Evolutionary conservation across 2,888 invertebrate genomes (phyloP), one percentile per base, ranked within the genome.

Genomic region (Cephus sareptanus): DNA sequence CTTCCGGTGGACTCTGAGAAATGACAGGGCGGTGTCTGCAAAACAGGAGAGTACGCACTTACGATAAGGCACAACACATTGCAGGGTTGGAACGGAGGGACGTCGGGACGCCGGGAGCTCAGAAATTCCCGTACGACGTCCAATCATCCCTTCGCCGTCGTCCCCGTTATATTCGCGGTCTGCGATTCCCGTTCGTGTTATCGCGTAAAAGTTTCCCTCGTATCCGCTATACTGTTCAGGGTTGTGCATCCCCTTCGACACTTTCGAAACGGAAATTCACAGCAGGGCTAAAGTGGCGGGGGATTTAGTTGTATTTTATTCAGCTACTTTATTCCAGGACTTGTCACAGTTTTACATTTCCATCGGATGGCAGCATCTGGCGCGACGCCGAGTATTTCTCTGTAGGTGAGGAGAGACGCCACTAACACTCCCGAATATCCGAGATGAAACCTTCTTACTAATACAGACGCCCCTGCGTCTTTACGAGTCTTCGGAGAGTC

Each of bases 251-350:
- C 74, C 23, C 37, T 35, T 37, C 23, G 37, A 33, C 30, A 23
- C 75, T 35, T 74, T 37, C 34, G 30, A 56, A 56, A 56, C 75
- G 40, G 40, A 75, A 75, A 69, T 74, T 77, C 70, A 34, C 23
- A 37, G 70, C 77, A 37, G 30, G 30, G 4, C 71, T 34, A 34
- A 56, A 71, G 69, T 30, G 69, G 71, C 75, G 74, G 75, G 84
- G 89, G 90, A 90, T 90, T 89, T 89, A 88, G 86, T 89, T 90
- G 90, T 90, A 90, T 90, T 90, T 89, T 89, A 89, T 90, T 89
- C 90, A 89, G 88, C 89, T 87, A 89, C 90, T 90, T 89, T 89
- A 90, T 90, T 89, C 89, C 86, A 81, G 87, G 88, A 89, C 89
- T 90, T 89, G 88, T 90, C 89, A 87, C 89, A 89, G 87, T 87